phyloP scores from a whole-genome alignment of 2,113 vertebrate genomes.

The Corythaeola cristata region DNA sequence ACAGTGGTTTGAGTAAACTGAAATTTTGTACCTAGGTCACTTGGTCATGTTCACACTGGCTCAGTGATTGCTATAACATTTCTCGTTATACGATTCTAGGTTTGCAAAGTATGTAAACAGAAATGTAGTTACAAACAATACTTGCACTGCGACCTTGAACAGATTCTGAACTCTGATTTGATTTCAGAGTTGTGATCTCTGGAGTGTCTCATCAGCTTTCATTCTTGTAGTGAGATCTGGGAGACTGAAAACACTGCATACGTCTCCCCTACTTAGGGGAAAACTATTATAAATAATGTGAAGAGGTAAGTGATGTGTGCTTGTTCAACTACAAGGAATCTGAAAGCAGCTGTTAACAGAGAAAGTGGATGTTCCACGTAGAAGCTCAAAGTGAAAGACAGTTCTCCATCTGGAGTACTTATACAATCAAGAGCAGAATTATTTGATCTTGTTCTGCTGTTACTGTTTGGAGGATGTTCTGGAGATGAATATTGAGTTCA shows the following conservation, averaged over 20 bases:
- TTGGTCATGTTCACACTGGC: background rate
- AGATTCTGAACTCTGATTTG: background rate
- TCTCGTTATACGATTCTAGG: background rate
- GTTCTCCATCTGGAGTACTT: background rate
- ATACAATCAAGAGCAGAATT: background rate
- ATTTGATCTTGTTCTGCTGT: background rate
- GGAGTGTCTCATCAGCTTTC: background rate
- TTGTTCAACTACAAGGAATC: background rate
- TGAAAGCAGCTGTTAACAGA: background rate
- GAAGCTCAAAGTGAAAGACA: background rate
- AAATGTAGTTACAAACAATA: background rate
- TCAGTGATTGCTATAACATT: background rate
- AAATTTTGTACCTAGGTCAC: background rate
- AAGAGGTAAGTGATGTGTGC: background rate
- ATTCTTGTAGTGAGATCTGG: background rate
- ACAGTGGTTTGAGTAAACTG: background rate
- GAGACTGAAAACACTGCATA: background rate
- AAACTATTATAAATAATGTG: background rate
- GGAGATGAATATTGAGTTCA: background rate
- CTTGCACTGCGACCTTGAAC: background rate
- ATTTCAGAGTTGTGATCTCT: background rate
- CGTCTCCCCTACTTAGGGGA: background rate
- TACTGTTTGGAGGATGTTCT: background rate
- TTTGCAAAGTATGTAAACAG: background rate
- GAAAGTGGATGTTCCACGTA: background rate